Evolutionary conservation across 2,888 invertebrate species (phyloP), one percentile per base, ranked within the genome.

Genomic region (Diaphora mendica): DNA sequence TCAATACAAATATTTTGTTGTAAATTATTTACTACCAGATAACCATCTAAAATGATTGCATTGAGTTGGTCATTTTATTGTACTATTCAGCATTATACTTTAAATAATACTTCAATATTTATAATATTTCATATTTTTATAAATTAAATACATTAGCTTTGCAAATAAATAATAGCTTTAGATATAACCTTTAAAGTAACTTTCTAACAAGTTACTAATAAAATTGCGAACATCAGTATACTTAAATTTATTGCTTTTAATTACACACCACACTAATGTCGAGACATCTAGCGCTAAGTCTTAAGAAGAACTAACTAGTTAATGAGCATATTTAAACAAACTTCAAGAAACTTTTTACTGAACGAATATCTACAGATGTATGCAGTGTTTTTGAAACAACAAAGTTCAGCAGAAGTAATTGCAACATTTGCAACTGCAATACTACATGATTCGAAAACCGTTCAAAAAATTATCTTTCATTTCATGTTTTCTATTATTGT

Each of bases 51-150:
- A 83, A 80, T 79, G 77, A 81, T 83, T 80, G 80, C 77, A 83
- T 82, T 83, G 79, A 78, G 84, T 92, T 93, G 92, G 91, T 94
- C 91, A 88, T 86, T 91, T 93, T 93, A 93, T 94, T 94, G 93
- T 94, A 92, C 93, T 92, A 84, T 90, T 91, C 90, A 92, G 91
- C 89, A 82, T n/a, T n/a, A n/a, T 80, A 70, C 48, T 48, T 68
- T 70, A 59, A 70, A 44, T 74, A 71, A 68, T 71, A 71, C 71
- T 68, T 59, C 17, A 48, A 44, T 39, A 35, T 39, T 48, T 26
- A 30, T 42, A 62, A 26, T 13, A 42, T 26, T 69, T n/a, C 39
- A 68, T 15, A 66, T 17, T 17, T 48, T 42, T 17, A 59, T 59
- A 48, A 55, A 35, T 17, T n/a, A 72, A 33, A 17, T 35, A 65